Evolutionary conservation across 2,888 invertebrate species (phyloP).

Genomic region (Nebria salina): DNA sequence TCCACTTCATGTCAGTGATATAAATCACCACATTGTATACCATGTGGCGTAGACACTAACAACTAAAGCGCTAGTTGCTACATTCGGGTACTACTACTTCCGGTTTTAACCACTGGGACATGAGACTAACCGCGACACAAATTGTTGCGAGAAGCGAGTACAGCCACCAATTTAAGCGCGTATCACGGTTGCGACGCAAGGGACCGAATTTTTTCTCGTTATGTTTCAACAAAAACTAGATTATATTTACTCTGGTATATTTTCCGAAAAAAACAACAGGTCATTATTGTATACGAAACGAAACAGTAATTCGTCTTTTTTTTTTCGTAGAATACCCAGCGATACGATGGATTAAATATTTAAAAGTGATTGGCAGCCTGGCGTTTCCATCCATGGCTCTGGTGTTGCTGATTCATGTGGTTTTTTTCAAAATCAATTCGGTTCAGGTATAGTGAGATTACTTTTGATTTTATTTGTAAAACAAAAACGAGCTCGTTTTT

Average conservation of each 20-base stretch:
- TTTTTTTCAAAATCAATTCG: conserved; percentile 28
- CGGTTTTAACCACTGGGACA: conserved; percentile 13
- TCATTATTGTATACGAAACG: conserved; percentile 35
- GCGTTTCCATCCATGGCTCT: conserved; percentile 4
- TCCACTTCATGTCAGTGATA: neutral
- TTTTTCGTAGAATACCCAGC: neutral
- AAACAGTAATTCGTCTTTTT: conserved; percentile 32
- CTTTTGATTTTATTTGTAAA: conserved; percentile 19
- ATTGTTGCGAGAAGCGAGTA: conserved; percentile 30
- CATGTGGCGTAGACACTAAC: neutral
- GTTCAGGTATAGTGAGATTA: conserved; percentile 28
- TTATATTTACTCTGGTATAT: conserved; percentile 16
- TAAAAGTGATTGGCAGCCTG: conserved; percentile 38
- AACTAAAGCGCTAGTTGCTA: neutral
- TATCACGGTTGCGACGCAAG: conserved; percentile 14
- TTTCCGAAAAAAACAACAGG: conserved; percentile 27
- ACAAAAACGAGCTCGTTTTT: neutral
- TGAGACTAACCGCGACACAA: conserved; percentile 16
- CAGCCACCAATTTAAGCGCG: conserved; percentile 21
- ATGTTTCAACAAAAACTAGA: conserved; percentile 37
- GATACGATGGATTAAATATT: conserved; percentile 37
- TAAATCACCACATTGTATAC: neutral
- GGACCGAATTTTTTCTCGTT: conserved; percentile 31
- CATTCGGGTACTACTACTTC: neutral
- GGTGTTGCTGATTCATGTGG: conserved; percentile 26